These are phyloP conservation scores for Hylyphantes graminicola DNA, from an alignment of 1,140 invertebrate species.

Conservation along the genomic window DNA sequence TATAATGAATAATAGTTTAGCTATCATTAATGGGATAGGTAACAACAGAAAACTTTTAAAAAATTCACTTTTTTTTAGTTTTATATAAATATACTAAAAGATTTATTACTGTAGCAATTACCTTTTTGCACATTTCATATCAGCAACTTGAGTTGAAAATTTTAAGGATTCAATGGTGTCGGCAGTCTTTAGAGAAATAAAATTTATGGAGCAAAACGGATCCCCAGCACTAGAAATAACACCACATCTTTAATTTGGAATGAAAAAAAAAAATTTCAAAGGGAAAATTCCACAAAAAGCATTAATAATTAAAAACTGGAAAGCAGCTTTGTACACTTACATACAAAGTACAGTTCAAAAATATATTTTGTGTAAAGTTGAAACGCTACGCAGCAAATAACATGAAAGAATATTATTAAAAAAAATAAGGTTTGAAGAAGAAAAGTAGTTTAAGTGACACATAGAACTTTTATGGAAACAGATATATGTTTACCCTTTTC, in stretches of 20 bases:
- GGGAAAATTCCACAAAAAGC: no score
- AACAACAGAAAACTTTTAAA: no score
- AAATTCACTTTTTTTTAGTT: not conserved
- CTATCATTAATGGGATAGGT: not conserved
- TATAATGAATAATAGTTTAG: not conserved
- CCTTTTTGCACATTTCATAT: slow-evolving; percentile 82
- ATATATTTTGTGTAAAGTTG: not conserved
- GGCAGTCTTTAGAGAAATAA: slow-evolving; percentile 88
- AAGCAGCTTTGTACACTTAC: not conserved
- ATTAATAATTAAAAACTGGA: no score
- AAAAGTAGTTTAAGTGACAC: no score
- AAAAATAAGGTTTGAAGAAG: slow-evolving; percentile 8
- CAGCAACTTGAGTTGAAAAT: slow-evolving; percentile 89
- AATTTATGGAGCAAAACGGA: slow-evolving; percentile 87
- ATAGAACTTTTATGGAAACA: no score
- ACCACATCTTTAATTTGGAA: not conserved
- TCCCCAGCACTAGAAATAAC: slow-evolving; percentile 75
- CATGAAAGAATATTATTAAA: not conserved
- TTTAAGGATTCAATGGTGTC: slow-evolving; percentile 86
- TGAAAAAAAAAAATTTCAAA: slow-evolving; percentile 24
- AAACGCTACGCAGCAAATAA: not conserved
- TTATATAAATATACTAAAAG: not conserved
- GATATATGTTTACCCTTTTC: no score
- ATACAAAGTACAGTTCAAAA: not conserved
- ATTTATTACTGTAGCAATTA: slow-evolving; percentile 66